Percentiles rank a stretch among this genome's conserved stretches.
These are phyloP conservation scores for Trissonchulus sp. DNA, from an alignment of 2,888 invertebrate genomes.

Conservation along the genomic window DNA sequence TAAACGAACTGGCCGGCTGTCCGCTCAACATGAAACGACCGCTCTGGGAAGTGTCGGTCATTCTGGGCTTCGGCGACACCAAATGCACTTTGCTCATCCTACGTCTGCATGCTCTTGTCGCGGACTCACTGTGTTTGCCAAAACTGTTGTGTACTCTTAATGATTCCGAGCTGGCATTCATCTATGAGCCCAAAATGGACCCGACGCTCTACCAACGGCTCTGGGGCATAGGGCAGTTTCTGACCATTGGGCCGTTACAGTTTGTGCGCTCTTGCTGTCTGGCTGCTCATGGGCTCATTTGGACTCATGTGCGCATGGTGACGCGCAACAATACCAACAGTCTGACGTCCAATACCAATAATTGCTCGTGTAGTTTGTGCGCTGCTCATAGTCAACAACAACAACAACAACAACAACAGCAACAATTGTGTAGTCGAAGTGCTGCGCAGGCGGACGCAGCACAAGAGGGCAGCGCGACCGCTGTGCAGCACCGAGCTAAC, in stretches of 20 bases:
- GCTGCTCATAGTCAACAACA: no score
- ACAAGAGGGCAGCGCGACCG: neutral
- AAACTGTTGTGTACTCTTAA: constrained; percentile 27
- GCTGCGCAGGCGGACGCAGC: neutral
- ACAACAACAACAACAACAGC: no score
- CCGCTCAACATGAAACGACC: constrained; percentile 55
- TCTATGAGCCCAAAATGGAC: constrained; percentile 31
- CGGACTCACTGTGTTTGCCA: constrained; percentile 28
- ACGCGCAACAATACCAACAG: neutral
- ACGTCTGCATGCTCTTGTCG: constrained; percentile 20
- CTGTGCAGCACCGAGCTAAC: neutral
- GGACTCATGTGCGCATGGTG: neutral
- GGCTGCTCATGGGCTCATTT: neutral
- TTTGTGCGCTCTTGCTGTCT: neutral
- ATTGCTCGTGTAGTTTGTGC: neutral
- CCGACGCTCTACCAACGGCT: neutral
- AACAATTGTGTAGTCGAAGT: no score
- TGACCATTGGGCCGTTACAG: neutral
- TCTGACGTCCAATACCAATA: neutral
- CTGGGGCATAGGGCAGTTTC: neutral
- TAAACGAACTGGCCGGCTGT: constrained; percentile 55
- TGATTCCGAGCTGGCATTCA: constrained; percentile 27
- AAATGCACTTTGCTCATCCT: constrained; percentile 31
- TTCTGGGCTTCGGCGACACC: constrained; percentile 54
- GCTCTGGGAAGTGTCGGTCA: constrained; percentile 59